Evolutionary conservation across 2,113 vertebrate genomes (phyloP), one percentile per base, ranked within the genome.

Genomic region (Brachyhypopomus gauderio): DNA sequence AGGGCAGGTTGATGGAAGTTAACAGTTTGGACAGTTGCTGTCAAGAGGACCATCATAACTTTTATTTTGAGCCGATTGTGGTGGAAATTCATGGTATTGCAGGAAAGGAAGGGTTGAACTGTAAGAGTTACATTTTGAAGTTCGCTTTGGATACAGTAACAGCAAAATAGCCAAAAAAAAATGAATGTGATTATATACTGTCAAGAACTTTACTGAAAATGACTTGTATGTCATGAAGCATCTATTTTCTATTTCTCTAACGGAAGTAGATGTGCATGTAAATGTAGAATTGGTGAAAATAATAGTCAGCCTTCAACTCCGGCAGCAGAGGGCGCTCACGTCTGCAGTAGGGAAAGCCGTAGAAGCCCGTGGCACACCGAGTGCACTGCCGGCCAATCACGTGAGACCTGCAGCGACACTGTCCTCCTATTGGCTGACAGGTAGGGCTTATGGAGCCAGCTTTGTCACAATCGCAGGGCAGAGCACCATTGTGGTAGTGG

Each of bases 301-400:
- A 27, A 22, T 19, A 3, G 3, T 62, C 48, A 36, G 4, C 62
- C 12, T 23, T 30, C 2, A 48, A 69, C 27, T 52, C 3, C 11
- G 20, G 30, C 64, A 74, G 27, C n/a, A 79, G 71, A 75, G 11
- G 77, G 59, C 17, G 93, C 96, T 95, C 86, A 99, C 97, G 80
- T 84, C 85, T 95, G 92, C 97, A 99, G 86, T 90, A 92, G 0
- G 97, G 97, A 88, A 99, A 99, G 85, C 96, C 95, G 0, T 95
- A 98, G 91, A 94, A 94, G 83, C 96, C 96, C 0, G 92, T 95
- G 3, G 88, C 93, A 85, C 97, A 99, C 14, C 89, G 94, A 60
- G 89, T 95, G 84, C 97, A 99, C 74, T 62, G 93, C 20, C 92
- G 94, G 4, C 97, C 97, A 0, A 97, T 93, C 79, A 98, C 36